These are phyloP conservation scores for Genyomyrus donnyi DNA, from an alignment of 2,113 vertebrate genomes.

Conservation along the genomic window DNA sequence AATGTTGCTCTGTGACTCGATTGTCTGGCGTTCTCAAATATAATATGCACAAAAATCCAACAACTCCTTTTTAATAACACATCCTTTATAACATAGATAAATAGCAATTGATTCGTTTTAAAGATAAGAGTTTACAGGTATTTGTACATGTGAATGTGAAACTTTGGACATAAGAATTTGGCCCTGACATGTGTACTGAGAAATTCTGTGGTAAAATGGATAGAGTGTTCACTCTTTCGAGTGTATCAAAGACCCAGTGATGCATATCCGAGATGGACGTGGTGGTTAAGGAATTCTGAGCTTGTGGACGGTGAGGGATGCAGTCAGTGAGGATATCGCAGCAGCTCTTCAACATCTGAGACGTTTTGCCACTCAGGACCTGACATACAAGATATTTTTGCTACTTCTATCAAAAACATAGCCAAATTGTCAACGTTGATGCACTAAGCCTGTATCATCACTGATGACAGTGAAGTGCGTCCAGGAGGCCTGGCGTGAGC, in stretches of 20 bases:
- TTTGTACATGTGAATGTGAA: neutral
- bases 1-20: neutral
- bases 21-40: neutral
- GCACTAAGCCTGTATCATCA: neutral
- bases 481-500: neutral
- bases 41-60: neutral
- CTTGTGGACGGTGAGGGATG: neutral
- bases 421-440: neutral
- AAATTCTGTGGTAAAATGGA: neutral
- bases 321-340: neutral
- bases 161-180: neutral
- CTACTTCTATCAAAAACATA: neutral
- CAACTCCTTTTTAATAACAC: neutral
- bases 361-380: neutral
- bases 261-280: neutral
- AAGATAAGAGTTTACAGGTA: neutral
- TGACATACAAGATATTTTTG: neutral
- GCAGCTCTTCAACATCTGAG: neutral
- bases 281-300: neutral
- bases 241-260: neutral
- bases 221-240: neutral
- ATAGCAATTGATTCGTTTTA: neutral
- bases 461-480: neutral
- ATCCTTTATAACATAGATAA: neutral
- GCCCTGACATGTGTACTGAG: neutral